Conservation (phyloP, 2,113 vertebrate genomes). For the Athene noctua region DNA sequence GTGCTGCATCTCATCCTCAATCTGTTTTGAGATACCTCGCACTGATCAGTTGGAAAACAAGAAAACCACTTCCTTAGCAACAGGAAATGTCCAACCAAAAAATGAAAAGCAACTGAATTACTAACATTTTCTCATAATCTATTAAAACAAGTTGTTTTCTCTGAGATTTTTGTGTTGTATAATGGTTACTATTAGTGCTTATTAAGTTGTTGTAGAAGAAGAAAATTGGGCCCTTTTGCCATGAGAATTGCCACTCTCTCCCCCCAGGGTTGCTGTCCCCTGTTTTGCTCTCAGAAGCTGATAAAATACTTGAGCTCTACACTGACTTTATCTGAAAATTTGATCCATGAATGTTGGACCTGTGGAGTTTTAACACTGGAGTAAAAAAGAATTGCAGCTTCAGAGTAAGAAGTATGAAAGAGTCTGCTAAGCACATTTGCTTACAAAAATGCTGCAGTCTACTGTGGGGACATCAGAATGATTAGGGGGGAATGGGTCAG, state of each 20-base stretch:
- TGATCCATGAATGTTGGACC: slow-evolving; percentile 6
- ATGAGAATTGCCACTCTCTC: background rate
- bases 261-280: background rate
- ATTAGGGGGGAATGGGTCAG: background rate
- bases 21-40: background rate
- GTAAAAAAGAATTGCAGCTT: slow-evolving; percentile 10
- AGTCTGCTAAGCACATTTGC: background rate
- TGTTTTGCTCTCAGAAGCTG: background rate
- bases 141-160: background rate
- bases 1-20: background rate
- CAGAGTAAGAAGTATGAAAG: background rate
- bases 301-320: background rate
- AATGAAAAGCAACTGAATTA: background rate
- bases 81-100: background rate
- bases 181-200: background rate
- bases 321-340: background rate
- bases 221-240: background rate
- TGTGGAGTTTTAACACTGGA: slow-evolving; percentile 27
- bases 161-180: background rate
- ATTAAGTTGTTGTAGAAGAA: background rate
- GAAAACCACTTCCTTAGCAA: background rate
- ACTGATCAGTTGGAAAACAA: background rate
- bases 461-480: background rate
- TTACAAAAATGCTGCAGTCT: background rate
- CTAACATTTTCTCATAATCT: background rate